phyloP scores from a whole-genome alignment of 2,797 vertebrate species.

The Psittacula echo region DNA sequence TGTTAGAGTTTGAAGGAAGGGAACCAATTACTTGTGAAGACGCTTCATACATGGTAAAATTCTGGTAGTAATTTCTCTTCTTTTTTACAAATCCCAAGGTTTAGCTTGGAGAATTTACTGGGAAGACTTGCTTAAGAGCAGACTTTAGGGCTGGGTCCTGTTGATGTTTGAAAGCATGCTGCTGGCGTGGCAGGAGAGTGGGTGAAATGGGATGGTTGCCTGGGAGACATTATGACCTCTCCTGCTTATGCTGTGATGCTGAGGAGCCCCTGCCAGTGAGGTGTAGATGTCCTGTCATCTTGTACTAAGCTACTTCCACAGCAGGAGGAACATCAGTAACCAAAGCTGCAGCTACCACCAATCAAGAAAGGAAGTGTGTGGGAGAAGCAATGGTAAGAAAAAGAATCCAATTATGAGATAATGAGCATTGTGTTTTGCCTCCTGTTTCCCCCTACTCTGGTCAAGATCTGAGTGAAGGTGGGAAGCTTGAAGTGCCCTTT shows the following conservation, averaged over 20 bases:
- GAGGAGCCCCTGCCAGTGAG: not conserved
- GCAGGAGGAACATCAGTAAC: conserved; percentile 48
- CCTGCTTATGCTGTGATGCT: conserved; percentile 33
- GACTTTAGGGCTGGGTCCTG: not conserved
- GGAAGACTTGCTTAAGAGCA: not conserved
- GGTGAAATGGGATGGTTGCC: not conserved
- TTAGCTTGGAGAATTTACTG: not conserved
- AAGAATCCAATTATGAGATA: not conserved
- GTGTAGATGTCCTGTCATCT: not conserved
- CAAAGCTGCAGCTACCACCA: conserved; percentile 13
- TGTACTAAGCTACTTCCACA: not conserved
- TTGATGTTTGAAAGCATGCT: not conserved
- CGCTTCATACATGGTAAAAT: accelerated
- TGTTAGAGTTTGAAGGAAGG: not conserved
- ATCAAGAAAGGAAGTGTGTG: not conserved
- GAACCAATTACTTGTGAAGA: not conserved
- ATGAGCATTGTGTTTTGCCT: not conserved
- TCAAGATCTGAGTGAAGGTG: not conserved
- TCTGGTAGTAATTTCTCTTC: not conserved
- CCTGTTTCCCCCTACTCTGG: not conserved
- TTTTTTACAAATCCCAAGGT: not conserved
- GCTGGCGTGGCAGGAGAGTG: not conserved
- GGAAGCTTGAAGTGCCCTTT: not conserved
- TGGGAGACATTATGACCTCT: conserved; percentile 47
- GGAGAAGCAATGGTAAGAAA: conserved; percentile 17